Conservation (phyloP, 1,140 invertebrate genomes). For the Adelges cooleyi region DNA sequence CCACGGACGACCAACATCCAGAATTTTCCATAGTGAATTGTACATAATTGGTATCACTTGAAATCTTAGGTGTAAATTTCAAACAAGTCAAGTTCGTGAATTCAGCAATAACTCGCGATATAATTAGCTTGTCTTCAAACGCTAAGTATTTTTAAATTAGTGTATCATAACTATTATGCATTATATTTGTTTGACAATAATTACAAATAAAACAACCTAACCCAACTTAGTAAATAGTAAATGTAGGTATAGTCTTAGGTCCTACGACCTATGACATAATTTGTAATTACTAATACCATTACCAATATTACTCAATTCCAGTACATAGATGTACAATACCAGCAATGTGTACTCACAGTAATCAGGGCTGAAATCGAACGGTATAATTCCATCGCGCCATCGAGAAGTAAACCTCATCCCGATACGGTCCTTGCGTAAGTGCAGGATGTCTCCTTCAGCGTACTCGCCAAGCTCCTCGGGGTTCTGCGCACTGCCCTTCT, state of each 20-base stretch:
- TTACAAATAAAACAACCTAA: too few species aligned
- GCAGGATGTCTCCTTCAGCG: constrained; percentile 60
- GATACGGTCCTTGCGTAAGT: constrained; percentile 45
- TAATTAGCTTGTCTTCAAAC: constrained; percentile 41
- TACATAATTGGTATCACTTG: constrained; percentile 52
- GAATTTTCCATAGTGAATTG: constrained; percentile 51
- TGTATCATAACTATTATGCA: too few species aligned
- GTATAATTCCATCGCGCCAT: constrained; percentile 57
- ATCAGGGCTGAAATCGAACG: constrained; percentile 52
- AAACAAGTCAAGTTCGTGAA: constrained; percentile 62
- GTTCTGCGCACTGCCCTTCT: constrained; percentile 45
- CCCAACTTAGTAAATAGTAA: too few species aligned
- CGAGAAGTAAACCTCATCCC: constrained; percentile 48
- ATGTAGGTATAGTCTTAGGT: too few species aligned
- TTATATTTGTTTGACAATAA: too few species aligned
- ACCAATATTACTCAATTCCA: too few species aligned
- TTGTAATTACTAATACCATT: too few species aligned
- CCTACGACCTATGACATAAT: too few species aligned
- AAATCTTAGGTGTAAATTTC: constrained; percentile 51
- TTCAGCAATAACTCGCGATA: constrained; percentile 50
- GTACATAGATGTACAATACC: too few species aligned
- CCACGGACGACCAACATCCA: constrained; percentile 59
- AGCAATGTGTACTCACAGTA: constrained; percentile 48
- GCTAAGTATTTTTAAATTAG: too few species aligned
- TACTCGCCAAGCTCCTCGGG: constrained; percentile 64